Conservation (phyloP, 2,797 vertebrate species). For the Galagoides demidoff region DNA sequence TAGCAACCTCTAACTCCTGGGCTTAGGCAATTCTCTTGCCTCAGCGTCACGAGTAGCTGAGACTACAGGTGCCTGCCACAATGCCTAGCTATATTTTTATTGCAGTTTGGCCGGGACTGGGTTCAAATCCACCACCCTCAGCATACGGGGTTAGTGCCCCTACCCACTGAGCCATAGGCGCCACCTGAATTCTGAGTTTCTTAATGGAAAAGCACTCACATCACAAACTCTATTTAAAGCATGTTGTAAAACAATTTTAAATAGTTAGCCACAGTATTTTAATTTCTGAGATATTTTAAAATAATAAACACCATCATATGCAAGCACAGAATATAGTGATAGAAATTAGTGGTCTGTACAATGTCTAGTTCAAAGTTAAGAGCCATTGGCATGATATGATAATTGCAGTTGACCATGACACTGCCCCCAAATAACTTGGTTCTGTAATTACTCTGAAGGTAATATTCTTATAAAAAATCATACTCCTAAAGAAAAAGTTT, state of each 20-base stretch:
- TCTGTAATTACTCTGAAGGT: background rate
- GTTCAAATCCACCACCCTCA: no score
- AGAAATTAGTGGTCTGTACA: background rate
- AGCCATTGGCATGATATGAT: background rate
- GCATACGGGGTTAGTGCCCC: no score
- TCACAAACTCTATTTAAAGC: background rate
- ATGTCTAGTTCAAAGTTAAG: conserved; percentile 5
- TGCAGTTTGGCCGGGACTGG: no score
- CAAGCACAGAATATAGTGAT: background rate
- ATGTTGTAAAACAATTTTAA: background rate
- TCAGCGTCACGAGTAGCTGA: no score
- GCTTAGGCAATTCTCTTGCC: no score
- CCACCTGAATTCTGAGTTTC: background rate
- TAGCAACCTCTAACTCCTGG: no score
- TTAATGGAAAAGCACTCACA: background rate
- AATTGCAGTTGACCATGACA: background rate
- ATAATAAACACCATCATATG: background rate
- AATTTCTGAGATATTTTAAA: conserved; percentile 19
- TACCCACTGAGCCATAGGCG: no score
- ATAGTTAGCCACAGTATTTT: background rate
- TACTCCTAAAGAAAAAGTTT: background rate
- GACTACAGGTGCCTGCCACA: no score
- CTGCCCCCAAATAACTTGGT: background rate
- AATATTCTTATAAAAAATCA: background rate
- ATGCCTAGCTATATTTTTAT: no score